These are phyloP conservation scores for Chanos chanos DNA, from an alignment of 2,797 vertebrate species.

Conservation along the genomic window DNA sequence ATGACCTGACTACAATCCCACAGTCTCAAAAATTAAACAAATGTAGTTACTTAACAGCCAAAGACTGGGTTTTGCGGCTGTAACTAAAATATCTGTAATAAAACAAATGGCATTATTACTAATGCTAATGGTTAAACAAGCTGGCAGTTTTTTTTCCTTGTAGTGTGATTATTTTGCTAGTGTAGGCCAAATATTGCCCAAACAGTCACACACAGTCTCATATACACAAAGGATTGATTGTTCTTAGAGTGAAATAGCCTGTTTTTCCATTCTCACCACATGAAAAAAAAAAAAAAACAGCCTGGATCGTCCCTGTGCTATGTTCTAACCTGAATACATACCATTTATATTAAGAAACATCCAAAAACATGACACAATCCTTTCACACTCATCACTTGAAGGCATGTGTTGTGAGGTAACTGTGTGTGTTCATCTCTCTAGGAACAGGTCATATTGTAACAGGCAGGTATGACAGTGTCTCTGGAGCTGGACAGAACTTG, in stretches of 20 bases:
- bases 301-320: conserved; percentile 28
- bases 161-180: no score
- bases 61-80: no score
- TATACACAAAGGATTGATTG: conserved; percentile 63
- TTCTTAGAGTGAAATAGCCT: conserved; percentile 45
- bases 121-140: no score
- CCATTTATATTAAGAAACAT: background rate
- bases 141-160: no score
- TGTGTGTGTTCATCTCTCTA: conserved; percentile 3
- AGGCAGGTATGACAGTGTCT: no score
- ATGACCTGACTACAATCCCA: no score
- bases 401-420: background rate
- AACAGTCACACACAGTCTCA: background rate
- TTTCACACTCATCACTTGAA: background rate
- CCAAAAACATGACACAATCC: background rate
- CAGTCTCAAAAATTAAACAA: no score
- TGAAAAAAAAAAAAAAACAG: conserved; percentile 31
- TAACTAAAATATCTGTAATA: no score
- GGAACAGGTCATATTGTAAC: conserved; percentile 1
- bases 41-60: no score
- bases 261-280: conserved; percentile 59
- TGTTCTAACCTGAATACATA: conserved; percentile 1
- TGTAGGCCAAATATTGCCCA: conserved; percentile 3
- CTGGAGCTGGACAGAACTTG: background rate
- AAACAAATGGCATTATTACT: no score